Conservation (phyloP, 2,888 invertebrate genomes). For the Crepidodera aurea region DNA sequence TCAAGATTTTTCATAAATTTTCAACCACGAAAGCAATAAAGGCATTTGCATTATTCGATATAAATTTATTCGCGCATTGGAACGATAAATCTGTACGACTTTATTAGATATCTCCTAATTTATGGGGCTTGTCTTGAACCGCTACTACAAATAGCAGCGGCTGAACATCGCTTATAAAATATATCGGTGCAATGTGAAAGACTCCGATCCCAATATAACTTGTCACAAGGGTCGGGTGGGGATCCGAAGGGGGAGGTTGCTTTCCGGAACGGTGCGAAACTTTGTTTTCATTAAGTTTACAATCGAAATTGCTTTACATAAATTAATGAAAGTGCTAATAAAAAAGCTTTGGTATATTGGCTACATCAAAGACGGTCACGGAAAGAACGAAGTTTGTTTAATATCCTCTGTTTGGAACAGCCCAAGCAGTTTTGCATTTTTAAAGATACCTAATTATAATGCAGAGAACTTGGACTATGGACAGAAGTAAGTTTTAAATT, state of each 20-base stretch:
- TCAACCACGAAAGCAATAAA: slow-evolving; percentile 39
- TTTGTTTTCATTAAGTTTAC: slow-evolving; percentile 46
- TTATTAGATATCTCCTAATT: slow-evolving; percentile 64
- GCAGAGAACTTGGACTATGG: too few species aligned
- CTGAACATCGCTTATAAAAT: slow-evolving; percentile 55
- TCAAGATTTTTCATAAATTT: too few species aligned
- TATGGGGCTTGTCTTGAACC: slow-evolving; percentile 60
- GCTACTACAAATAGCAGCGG: slow-evolving; percentile 56
- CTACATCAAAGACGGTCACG: slow-evolving; percentile 29
- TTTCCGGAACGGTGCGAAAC: slow-evolving; percentile 40
- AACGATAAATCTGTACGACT: slow-evolving; percentile 62
- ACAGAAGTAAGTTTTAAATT: too few species aligned
- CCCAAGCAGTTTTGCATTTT: slow-evolving; percentile 7
- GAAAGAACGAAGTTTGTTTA: slow-evolving; percentile 24
- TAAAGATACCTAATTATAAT: too few species aligned
- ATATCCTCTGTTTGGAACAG: slow-evolving; percentile 28
- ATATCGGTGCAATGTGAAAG: slow-evolving; percentile 50
- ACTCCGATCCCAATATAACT: slow-evolving; percentile 46
- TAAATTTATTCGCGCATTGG: slow-evolving; percentile 60
- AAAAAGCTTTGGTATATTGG: slow-evolving; percentile 37
- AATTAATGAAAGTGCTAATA: slow-evolving; percentile 42
- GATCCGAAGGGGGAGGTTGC: slow-evolving; percentile 17
- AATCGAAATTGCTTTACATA: slow-evolving; percentile 44
- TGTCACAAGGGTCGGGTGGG: slow-evolving; percentile 34
- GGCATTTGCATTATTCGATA: slow-evolving; percentile 58